Evolutionary conservation across 1,140 invertebrate species (phyloP), one percentile per base, ranked within the genome.

Genomic region (Magallana ariakensis): DNA sequence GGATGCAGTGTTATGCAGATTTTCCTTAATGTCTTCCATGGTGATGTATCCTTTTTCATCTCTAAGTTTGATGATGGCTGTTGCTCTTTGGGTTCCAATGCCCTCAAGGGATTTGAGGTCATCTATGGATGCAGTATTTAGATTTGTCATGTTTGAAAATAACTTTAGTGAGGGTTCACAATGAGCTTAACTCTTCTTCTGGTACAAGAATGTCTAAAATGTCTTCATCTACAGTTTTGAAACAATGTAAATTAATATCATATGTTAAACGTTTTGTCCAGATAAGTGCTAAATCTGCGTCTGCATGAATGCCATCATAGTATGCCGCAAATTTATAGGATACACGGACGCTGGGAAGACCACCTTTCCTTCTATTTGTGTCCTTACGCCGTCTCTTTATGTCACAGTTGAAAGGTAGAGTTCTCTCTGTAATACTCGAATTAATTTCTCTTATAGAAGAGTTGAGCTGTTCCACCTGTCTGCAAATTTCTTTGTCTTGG

Each of bases 131-230:
- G 62, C 62, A 6, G 62, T 66, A 66, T 66, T 66, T 22, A 66
- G 7, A 22, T 66, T 66, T 19, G 19, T 22, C 62, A 22, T 66
- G 26, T 66, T 66, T 66, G 62, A 3, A 66, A 66, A n/a, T 66
- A 7, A 7, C n/a, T 66, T 66, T 33, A 33, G 33, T 60, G 9
- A 22, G 9, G 19, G 0, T 22, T 22, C 19, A 66, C n/a, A 66
- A 22, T n/a, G 62, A 66, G 62, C 6, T 66, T 22, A 66, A 66
- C 62, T 66, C 62, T 66, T 66, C 62, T 66, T 66, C 62, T 66
- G 62, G 19, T 19, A 66, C 62, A 22, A 22, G n/a, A 66, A 66
- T 66, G 2, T 66, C 62, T 22, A 66, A 66, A 22, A 66, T 22
- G n/a, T 22, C 62, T 22, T 66, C 62, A 19, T 66, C 19, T 66